phyloP scores from a whole-genome alignment of 2,113 vertebrate genomes.

The Otocyon megalotis region DNA sequence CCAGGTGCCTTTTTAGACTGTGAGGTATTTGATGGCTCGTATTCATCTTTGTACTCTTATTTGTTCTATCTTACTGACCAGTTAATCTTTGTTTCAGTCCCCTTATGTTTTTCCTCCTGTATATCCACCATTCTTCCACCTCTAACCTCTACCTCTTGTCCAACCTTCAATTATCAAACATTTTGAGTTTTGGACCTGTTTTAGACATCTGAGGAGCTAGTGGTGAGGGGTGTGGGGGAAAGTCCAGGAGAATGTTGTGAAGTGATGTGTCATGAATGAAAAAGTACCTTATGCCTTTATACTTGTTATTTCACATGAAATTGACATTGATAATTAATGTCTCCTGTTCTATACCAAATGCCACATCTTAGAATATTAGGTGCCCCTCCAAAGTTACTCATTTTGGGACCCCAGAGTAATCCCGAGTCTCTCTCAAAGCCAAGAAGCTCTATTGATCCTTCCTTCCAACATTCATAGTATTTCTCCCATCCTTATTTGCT shows the following conservation, averaged over 20 bases:
- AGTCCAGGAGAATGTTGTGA: background rate
- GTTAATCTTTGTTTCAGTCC: background rate
- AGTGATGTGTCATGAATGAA: background rate
- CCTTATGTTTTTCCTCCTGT: background rate
- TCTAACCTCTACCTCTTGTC: background rate
- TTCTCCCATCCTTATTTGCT: background rate
- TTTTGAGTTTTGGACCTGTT: background rate
- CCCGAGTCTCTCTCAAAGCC: background rate
- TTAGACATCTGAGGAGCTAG: background rate
- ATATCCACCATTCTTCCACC: background rate
- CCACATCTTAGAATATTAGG: conserved; percentile 29
- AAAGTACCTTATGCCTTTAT: background rate
- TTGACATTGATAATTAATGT: conserved; percentile 28
- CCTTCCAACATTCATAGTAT: background rate
- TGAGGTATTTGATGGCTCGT: background rate
- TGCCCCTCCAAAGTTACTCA: background rate
- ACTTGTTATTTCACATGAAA: conserved; percentile 9
- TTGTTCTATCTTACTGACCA: background rate
- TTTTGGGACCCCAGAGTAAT: background rate
- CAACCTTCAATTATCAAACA: background rate
- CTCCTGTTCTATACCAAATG: conserved; percentile 14
- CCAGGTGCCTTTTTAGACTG: background rate
- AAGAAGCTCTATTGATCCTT: background rate
- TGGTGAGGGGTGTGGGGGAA: rapidly evolving
- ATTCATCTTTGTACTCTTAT: background rate